Base-by-base conservation (phyloP, 2,888 invertebrate species). In the Luffia ferchaultella region DNA sequence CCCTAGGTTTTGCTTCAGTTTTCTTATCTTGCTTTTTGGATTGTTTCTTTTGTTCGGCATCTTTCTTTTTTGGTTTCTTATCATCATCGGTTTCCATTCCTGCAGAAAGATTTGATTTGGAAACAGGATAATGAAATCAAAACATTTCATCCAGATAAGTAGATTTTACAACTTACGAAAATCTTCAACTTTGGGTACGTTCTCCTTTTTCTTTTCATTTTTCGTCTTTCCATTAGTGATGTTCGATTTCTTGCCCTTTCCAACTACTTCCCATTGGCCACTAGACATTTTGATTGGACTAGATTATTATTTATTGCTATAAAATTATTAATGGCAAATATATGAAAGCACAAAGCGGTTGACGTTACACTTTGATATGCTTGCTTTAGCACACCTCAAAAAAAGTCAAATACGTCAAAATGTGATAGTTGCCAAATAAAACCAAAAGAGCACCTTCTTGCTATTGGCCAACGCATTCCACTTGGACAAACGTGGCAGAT, bases 181-280 rank as follows among this genome's bases (percentile, higher is more conserved):
- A 72, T 93, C 92, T 66, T 92, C 92, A 55, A 90, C 82, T 84
- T 91, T 92, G 19, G 12, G 30, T 30, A 90, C 88, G 47, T 85
- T 87, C 72, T 87, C 75, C 63, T 87, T 89, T 67, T 88, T 88
- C 57, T 85, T 88, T 46, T 89, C 89, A 57, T 89, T 90, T 45
- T 83, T 86, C 45, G 60, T 69, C 59, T 85, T 84, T 54, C 73
- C 74, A 79, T 85, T 68, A 76, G 89, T 42, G 85, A 82, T 55
- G 87, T 88, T 79, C 44, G 78, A 70, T 64, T 83, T 83, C 67
- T 90, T 92, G 58, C 85, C 87, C 67, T 89, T 92, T 46, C 88
- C 87, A 52, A 90, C 90, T 59, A 89, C 86, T 87, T 90, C 90
- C 90, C 90, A 90, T 73, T 90, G 88, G 64, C 87, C 87, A 60